phyloP scores from a whole-genome alignment of 1,140 invertebrate species.

The Acromyrmex heyeri region DNA sequence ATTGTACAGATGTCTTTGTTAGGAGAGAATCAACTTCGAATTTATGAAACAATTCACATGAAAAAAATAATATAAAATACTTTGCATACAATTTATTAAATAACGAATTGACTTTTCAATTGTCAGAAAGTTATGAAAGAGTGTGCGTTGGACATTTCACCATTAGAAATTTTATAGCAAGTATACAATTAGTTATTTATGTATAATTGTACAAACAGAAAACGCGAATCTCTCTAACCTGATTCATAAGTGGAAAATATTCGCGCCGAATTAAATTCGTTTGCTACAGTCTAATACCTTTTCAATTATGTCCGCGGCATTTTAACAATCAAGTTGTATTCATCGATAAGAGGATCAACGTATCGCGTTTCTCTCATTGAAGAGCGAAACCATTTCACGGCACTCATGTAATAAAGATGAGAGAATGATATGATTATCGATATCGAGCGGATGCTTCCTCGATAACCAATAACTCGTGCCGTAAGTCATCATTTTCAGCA shows the following conservation, averaged over 20 bases:
- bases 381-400: conserved; percentile 40
- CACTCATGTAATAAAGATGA: conserved; percentile 1
- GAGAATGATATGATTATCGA: conserved; percentile 51
- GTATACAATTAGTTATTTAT: background rate
- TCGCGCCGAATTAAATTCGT: background rate
- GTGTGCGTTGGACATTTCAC: background rate
- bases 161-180: background rate
- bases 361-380: conserved; percentile 14
- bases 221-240: background rate
- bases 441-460: conserved; percentile 10
- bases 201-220: too few relatives aligned
- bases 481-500: conserved; percentile 47
- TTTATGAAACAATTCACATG: background rate
- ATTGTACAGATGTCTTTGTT: background rate
- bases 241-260: background rate
- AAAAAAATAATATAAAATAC: background rate
- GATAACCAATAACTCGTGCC: conserved; percentile 35
- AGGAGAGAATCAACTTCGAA: background rate
- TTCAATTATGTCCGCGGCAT: conserved; percentile 16
- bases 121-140: background rate
- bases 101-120: background rate
- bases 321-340: conserved; percentile 48
- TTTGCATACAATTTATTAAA: background rate
- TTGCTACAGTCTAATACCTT: background rate
- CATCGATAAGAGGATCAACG: conserved; percentile 27